phyloP scores from a whole-genome alignment of 2,113 vertebrate genomes.

The Alethe castanea region DNA sequence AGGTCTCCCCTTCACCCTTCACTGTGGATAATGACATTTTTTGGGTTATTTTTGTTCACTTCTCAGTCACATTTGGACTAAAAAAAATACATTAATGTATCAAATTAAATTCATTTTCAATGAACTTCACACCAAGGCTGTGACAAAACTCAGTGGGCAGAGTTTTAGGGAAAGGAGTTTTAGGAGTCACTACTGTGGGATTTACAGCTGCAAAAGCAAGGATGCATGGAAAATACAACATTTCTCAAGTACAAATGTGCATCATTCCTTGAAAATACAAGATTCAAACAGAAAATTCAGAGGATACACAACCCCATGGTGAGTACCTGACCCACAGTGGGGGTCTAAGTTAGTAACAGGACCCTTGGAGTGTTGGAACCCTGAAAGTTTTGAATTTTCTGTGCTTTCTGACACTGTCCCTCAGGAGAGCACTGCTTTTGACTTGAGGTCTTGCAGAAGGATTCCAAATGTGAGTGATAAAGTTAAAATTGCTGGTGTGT shows the following conservation, averaged over 20 bases:
- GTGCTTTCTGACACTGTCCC: no score
- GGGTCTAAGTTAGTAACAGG: fast-evolving
- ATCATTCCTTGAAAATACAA: background rate
- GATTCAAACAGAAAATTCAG: background rate
- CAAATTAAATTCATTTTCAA: background rate
- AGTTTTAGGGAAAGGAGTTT: background rate
- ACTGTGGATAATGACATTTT: background rate
- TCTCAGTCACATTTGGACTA: background rate
- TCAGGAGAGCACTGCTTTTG: no score
- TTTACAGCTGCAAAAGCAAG: background rate
- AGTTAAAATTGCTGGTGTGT: no score
- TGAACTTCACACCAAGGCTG: background rate
- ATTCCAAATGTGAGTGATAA: no score
- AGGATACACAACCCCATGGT: fast-evolving
- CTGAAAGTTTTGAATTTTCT: no score
- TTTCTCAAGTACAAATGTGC: background rate
- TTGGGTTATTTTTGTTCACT: background rate
- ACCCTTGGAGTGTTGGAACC: background rate
- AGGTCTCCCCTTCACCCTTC: background rate
- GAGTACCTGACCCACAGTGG: background rate
- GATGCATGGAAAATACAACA: background rate
- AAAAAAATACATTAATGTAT: background rate
- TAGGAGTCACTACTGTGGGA: background rate
- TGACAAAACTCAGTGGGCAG: background rate
- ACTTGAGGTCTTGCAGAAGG: no score